Percentiles rank a stretch among this genome's conserved stretches.
Evolutionary conservation across 1,140 invertebrate genomes (phyloP).

Genomic region (Idris sp.): DNA sequence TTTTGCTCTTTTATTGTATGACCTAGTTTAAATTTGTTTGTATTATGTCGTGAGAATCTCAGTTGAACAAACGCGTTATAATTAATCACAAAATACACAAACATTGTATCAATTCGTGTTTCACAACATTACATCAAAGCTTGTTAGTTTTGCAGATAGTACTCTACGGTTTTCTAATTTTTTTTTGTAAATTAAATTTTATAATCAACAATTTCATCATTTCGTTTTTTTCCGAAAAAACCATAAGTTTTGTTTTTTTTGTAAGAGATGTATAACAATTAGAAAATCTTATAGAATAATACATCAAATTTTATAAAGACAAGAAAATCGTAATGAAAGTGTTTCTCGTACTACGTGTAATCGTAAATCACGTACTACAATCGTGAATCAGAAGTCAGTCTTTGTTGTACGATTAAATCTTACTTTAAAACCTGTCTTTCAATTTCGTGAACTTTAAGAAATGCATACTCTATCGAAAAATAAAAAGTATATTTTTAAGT

Average conservation of each 20-base stretch:
- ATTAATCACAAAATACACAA: slow-evolving; percentile 9
- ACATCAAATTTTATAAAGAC: neutral
- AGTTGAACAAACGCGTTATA: slow-evolving; percentile 14
- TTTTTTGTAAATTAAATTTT: neutral
- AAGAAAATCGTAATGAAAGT: neutral
- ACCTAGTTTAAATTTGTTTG: slow-evolving; percentile 13
- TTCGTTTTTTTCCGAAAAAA: too few species aligned
- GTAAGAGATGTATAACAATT: neutral
- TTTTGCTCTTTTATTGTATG: slow-evolving; percentile 24
- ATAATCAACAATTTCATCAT: too few species aligned
- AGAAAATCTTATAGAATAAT: slow-evolving; percentile 11
- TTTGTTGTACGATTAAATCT: slow-evolving; percentile 30
- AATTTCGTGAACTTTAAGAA: slow-evolving; percentile 46
- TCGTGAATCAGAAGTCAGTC: slow-evolving; percentile 48
- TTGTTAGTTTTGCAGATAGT: slow-evolving; percentile 29
- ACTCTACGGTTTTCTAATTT: too few species aligned
- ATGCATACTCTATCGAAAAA: slow-evolving; percentile 37
- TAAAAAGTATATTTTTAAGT: slow-evolving; percentile 53
- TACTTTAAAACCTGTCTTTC: slow-evolving; percentile 22
- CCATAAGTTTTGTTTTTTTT: too few species aligned
- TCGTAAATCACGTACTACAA: slow-evolving; percentile 14
- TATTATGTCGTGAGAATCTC: slow-evolving; percentile 8
- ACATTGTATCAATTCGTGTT: slow-evolving; percentile 9
- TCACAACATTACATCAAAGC: slow-evolving; percentile 9
- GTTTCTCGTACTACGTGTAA: too few species aligned